Base-by-base conservation (phyloP, 2,888 invertebrate genomes). In the Calliopum simillimum region DNA sequence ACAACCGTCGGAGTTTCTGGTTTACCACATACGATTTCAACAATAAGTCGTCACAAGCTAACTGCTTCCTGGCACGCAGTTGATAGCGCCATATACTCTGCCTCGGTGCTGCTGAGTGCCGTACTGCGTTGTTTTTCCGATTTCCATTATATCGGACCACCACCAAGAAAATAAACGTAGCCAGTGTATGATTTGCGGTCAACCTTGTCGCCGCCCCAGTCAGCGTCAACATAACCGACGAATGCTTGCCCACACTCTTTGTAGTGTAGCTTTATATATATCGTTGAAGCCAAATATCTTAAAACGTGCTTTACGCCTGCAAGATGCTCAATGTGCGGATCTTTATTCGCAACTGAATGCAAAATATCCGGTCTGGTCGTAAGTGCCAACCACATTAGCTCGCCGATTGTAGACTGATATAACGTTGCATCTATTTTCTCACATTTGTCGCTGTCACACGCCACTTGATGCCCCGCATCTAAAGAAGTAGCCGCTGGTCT, bases 181-280 rank as follows among this genome's bases (percentile, higher is more conserved):
- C 74, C 74, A 11, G 65, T 66, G 46, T 72, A 73, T 6, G 72
- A 76, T 71, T 71, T 75, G 49, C 75, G 49, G 25, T 72, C 56
- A 14, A n/a, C 3, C 21, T 33, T 3, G 53, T 70, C 68, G 16
- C 73, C 71, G 14, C 68, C 74, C 75, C 76, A 77, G 43, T 76
- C 75, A 11, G 74, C 75, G 62, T 75, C 76, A 2, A 68, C 72
- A 43, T 65, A 77, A 1, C 73, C 69, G 3, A 44, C 43, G 2
- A 74, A 44, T 16, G 51, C 23, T 23, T 70, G 13, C 4, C 66
- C 73, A 33, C 59, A 49, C 16, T 71, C 55, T 5, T 43, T 14
- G 23, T 73, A 75, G 12, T 23, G 16, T 8, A 75, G 43, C 4
- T 68, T 71, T 8, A 68, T 33, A 56, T 67, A n/a, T 1, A 21